Conservation (phyloP, 2,797 vertebrate species). For the Tenualosa thibaudeaui region DNA sequence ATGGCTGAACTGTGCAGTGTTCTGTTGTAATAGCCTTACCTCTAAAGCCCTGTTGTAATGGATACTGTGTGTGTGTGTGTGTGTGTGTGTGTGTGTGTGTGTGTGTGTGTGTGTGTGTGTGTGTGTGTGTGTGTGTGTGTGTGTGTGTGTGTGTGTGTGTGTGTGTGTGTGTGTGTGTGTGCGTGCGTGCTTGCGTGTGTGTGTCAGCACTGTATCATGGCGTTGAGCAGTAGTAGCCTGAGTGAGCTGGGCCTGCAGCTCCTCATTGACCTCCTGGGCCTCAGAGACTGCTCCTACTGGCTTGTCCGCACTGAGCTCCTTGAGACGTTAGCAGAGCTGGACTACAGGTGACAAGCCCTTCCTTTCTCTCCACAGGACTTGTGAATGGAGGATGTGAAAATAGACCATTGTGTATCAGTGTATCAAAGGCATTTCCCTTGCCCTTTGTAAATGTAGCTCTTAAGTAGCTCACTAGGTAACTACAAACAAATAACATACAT, state of each 20-base stretch:
- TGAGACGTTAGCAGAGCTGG: constrained; percentile 92
- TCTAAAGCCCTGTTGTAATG: too few species aligned
- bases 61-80: neutral
- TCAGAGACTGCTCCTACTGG: constrained; percentile 93
- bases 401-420: too few species aligned
- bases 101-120: neutral
- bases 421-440: too few species aligned
- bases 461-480: too few species aligned
- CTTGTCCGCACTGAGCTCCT: constrained; percentile 93
- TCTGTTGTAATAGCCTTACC: too few species aligned
- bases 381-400: too few species aligned
- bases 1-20: too few species aligned
- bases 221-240: constrained; percentile 85
- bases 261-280: constrained; percentile 82
- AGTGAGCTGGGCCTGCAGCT: constrained; percentile 91
- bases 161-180: neutral
- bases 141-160: neutral
- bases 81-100: constrained; percentile 26
- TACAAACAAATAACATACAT: too few species aligned
- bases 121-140: constrained; percentile 10
- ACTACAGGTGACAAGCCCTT: constrained; percentile 82
- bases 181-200: constrained; percentile 17
- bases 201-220: constrained; percentile 84
- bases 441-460: too few species aligned
- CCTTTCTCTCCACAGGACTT: too few species aligned